These are phyloP conservation scores for Sinonovacula constricta DNA, from an alignment of 1,140 invertebrate species.

Conservation along the genomic window DNA sequence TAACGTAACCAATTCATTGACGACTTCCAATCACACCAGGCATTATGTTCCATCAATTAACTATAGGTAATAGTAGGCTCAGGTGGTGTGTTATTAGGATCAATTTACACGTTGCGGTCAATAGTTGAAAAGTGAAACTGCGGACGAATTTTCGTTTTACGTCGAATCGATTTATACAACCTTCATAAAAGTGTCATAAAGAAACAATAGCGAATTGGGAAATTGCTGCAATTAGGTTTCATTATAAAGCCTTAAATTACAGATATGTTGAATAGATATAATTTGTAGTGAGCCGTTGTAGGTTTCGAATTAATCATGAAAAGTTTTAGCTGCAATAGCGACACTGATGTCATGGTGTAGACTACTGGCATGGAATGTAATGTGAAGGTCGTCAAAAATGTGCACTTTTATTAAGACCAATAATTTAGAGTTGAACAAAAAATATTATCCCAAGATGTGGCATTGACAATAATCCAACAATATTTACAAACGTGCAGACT, in stretches of 20 bases:
- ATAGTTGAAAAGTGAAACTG: conserved; percentile 46
- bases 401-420: too few species aligned
- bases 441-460: too few species aligned
- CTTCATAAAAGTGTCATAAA: conserved; percentile 51
- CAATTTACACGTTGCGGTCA: conserved; percentile 43
- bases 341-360: too few species aligned
- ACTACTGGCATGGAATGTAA: too few species aligned
- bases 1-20: too few species aligned
- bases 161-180: conserved; percentile 42
- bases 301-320: conserved; percentile 34
- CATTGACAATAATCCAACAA: too few species aligned
- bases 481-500: too few species aligned
- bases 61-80: conserved; percentile 38
- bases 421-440: too few species aligned
- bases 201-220: conserved; percentile 24
- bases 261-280: conserved; percentile 29
- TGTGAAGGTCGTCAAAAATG: too few species aligned
- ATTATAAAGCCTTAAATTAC: conserved; percentile 32
- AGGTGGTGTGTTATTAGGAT: conserved; percentile 46
- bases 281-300: conserved; percentile 28
- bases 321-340: too few species aligned
- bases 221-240: conserved; percentile 14
- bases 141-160: conserved; percentile 31
- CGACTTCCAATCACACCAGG: too few species aligned
- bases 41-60: conserved; percentile 33